Conservation (phyloP, 2,113 vertebrate species). For the Platichthys flesus region DNA sequence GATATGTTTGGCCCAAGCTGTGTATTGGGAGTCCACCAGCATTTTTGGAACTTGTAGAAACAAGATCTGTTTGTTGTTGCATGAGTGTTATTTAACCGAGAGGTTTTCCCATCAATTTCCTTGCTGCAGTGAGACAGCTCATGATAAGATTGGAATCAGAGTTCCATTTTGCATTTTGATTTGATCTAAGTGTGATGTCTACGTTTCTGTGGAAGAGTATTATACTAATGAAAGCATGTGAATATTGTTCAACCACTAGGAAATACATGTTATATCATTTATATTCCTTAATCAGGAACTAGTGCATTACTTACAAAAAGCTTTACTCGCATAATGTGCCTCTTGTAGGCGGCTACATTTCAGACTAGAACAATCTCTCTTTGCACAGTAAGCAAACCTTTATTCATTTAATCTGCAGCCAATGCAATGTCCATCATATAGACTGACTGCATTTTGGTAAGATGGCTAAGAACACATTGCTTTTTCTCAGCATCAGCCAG, state of each 20-base stretch:
- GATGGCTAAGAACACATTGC: not conserved
- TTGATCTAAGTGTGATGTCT: not conserved
- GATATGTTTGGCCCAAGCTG: slow-evolving; percentile 39
- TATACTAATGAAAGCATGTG: not conserved
- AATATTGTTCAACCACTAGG: not conserved
- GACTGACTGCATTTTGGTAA: too few species aligned
- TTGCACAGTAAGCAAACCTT: too few species aligned
- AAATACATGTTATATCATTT: too few species aligned
- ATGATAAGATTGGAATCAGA: not conserved
- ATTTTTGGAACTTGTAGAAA: slow-evolving; percentile 29
- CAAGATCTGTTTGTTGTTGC: slow-evolving; percentile 46
- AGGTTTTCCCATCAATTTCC: slow-evolving; percentile 21
- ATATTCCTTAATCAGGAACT: too few species aligned
- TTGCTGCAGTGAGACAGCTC: not conserved
- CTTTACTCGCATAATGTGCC: too few species aligned
- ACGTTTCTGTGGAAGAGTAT: not conserved
- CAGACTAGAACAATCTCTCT: too few species aligned
- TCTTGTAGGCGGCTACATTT: too few species aligned
- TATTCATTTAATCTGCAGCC: too few species aligned
- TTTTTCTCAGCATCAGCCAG: not conserved
- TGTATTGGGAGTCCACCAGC: slow-evolving; percentile 8
- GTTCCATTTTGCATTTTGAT: not conserved
- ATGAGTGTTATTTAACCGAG: slow-evolving; percentile 5
- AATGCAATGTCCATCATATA: too few species aligned
- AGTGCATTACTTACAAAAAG: too few species aligned